Conservation (phyloP, 1,140 invertebrate species). For the Uloborus diversus region DNA sequence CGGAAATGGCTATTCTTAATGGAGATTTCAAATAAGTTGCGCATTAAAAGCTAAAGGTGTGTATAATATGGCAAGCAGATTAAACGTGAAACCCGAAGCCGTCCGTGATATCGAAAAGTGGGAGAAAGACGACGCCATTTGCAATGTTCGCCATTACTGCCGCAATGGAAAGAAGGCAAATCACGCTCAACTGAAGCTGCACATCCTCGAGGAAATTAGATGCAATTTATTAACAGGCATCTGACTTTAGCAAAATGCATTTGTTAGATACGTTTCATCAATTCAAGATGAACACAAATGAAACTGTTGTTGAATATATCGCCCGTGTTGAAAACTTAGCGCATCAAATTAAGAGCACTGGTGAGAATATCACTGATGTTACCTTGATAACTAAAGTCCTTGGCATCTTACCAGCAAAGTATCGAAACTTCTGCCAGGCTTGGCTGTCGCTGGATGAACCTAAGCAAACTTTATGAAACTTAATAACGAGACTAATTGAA, state of each 20-base stretch:
- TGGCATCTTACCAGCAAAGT: too few relatives aligned
- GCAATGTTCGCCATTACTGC: too few relatives aligned
- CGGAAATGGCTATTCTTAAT: neutral
- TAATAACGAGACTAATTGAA: neutral
- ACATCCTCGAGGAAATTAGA: too few relatives aligned
- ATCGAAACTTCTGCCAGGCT: too few relatives aligned
- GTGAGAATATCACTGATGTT: neutral
- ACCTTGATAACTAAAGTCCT: slow-evolving; percentile 63
- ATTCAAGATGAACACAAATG: neutral
- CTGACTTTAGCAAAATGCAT: too few relatives aligned
- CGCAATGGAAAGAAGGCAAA: too few relatives aligned
- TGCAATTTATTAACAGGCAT: too few relatives aligned
- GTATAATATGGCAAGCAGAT: neutral
- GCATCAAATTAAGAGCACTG: neutral
- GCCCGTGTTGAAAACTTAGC: neutral
- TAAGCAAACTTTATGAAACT: too few relatives aligned
- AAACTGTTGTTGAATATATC: too few relatives aligned
- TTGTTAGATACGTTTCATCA: too few relatives aligned
- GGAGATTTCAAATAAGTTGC: neutral
- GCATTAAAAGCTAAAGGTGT: neutral
- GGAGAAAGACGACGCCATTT: neutral
- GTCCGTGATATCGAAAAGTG: neutral
- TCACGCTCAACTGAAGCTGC: too few relatives aligned
- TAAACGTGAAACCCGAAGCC: neutral
- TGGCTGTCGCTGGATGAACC: too few relatives aligned